A percentile compares a stretch with the other conserved stretches of the same genome.
phyloP scores from a whole-genome alignment of 2,113 vertebrate genomes.

The Sialia sialis region DNA sequence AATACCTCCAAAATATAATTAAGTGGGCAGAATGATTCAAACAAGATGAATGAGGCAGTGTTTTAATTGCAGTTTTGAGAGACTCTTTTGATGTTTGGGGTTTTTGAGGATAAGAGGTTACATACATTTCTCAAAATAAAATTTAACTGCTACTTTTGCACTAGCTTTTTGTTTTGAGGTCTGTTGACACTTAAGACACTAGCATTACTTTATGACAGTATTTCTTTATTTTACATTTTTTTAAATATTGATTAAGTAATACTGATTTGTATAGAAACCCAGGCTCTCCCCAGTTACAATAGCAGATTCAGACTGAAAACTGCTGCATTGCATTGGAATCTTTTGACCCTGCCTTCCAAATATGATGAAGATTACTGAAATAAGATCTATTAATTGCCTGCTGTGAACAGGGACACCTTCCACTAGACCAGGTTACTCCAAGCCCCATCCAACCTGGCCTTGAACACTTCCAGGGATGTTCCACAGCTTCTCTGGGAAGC shows the following conservation, averaged over 20 bases:
- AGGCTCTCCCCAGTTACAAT: background rate
- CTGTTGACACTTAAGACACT: background rate
- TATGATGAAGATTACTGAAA: background rate
- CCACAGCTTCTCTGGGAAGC: background rate
- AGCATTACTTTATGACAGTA: background rate
- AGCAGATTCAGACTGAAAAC: background rate
- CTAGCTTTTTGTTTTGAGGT: background rate
- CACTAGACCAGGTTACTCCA: background rate
- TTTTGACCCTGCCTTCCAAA: background rate
- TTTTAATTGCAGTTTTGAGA: background rate
- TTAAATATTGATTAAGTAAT: background rate
- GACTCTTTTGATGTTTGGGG: background rate
- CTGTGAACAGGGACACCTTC: background rate
- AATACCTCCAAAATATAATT: background rate
- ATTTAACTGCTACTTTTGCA: background rate
- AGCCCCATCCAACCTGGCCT: background rate
- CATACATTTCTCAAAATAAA: background rate
- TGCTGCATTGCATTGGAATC: rapidly evolving
- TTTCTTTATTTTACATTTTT: background rate
- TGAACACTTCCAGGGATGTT: background rate
- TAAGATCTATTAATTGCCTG: background rate
- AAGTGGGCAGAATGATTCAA: background rate
- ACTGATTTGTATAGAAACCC: background rate
- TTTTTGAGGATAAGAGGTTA: background rate
- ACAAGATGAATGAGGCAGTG: background rate